These are phyloP conservation scores for Coenonympha glycerion DNA, from an alignment of 2,888 invertebrate genomes.

Conservation along the genomic window DNA sequence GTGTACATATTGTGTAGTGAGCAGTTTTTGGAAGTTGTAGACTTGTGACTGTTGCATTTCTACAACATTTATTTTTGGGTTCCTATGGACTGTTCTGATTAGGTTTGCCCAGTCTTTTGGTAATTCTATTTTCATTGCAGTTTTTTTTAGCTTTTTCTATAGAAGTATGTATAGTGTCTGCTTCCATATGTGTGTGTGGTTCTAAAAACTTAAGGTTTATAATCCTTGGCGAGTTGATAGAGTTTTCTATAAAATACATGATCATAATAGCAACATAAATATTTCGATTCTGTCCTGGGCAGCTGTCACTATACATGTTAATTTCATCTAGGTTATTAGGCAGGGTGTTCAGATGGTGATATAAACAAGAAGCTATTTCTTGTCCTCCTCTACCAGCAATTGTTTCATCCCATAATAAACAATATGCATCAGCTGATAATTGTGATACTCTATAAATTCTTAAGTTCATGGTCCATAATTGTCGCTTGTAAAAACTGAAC, in stretches of 20 bases:
- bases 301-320: slow-evolving; percentile 20
- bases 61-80: slow-evolving; percentile 22
- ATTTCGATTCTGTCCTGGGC: slow-evolving; percentile 14
- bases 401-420: slow-evolving; percentile 26
- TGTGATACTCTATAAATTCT: slow-evolving; percentile 25
- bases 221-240: slow-evolving; percentile 21
- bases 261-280: slow-evolving; percentile 20
- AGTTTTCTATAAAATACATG: slow-evolving; percentile 13
- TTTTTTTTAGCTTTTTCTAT: slow-evolving; percentile 23
- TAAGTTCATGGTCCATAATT: slow-evolving; percentile 16
- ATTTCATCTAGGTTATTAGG: slow-evolving; percentile 19
- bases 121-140: slow-evolving; percentile 23
- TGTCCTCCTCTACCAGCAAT: slow-evolving; percentile 24
- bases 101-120: slow-evolving; percentile 23
- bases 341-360: slow-evolving; percentile 20
- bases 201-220: slow-evolving; percentile 20
- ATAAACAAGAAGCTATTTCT: slow-evolving; percentile 24
- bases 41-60: slow-evolving; percentile 20
- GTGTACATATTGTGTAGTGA: slow-evolving; percentile 17
- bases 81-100: slow-evolving; percentile 22
- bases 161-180: slow-evolving; percentile 22
- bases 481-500: slow-evolving; percentile 16
- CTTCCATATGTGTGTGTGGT: slow-evolving; percentile 21
- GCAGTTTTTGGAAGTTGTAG: slow-evolving; percentile 20
- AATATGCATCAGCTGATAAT: slow-evolving; percentile 24